A percentile compares a stretch with the other conserved stretches of the same genome.
Conservation (phyloP, 2,113 vertebrate genomes). For the Eulacestoma nigropectus region DNA sequence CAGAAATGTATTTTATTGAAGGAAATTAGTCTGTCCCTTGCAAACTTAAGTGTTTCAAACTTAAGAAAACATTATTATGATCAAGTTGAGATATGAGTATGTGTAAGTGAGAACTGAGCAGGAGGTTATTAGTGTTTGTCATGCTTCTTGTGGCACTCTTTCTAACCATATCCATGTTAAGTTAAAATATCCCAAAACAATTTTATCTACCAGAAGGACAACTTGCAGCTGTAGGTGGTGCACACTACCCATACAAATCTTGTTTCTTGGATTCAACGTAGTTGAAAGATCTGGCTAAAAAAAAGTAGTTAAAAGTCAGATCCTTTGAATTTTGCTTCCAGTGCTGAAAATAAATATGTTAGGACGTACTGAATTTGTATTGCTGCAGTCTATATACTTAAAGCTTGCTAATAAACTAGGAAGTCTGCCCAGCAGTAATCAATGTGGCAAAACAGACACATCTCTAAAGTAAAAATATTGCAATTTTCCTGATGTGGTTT, state of each 20-base stretch:
- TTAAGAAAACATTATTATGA: not conserved
- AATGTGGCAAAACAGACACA: not conserved
- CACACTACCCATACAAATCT: not conserved
- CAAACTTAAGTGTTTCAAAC: not conserved
- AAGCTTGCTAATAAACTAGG: not conserved
- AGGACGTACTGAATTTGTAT: not conserved
- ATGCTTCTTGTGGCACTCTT: not conserved
- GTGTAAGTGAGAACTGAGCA: not conserved
- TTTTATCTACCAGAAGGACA: not conserved
- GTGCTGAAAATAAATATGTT: not conserved
- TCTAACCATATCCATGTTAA: not conserved
- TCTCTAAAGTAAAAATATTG: not conserved
- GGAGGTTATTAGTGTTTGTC: conserved; percentile 56
- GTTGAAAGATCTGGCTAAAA: not conserved
- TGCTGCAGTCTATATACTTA: not conserved
- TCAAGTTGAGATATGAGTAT: not conserved
- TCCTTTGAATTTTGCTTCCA: not conserved
- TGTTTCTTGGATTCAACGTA: not conserved
- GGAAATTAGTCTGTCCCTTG: not conserved
- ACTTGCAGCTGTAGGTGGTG: not conserved
- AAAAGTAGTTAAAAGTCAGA: not conserved
- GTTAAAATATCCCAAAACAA: not conserved
- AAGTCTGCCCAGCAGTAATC: not conserved
- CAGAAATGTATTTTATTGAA: not conserved
- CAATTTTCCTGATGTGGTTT: not conserved